These are phyloP conservation scores for Limnephilus lunatus DNA, from an alignment of 2,888 invertebrate species.

Conservation along the genomic window DNA sequence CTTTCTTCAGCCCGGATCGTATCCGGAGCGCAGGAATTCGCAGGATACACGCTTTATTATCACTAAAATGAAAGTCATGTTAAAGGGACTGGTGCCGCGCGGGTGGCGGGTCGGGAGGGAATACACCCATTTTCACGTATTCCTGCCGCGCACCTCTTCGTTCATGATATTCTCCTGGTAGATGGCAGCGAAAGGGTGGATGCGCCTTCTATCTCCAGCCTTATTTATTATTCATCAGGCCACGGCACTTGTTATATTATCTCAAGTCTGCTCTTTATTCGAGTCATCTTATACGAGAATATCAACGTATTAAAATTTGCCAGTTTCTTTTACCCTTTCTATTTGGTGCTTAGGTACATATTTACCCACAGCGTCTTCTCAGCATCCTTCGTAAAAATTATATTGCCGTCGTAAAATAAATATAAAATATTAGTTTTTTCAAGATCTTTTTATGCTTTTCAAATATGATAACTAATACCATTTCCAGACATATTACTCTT, in stretches of 20 bases:
- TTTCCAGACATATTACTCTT: background rate
- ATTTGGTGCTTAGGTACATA: background rate
- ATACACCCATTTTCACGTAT: slow-evolving; percentile 41
- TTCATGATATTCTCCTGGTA: slow-evolving; percentile 39
- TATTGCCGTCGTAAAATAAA: slow-evolving; percentile 20
- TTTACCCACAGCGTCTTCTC: background rate
- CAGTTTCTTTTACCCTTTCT: background rate
- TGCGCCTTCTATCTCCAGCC: background rate
- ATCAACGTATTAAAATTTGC: slow-evolving; percentile 33
- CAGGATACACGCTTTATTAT: slow-evolving; percentile 62
- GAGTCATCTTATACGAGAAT: background rate
- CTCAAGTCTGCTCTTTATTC: slow-evolving; percentile 14
- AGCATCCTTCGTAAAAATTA: background rate
- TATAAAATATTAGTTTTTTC: background rate
- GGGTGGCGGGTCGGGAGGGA: slow-evolving; percentile 11
- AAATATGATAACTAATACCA: background rate
- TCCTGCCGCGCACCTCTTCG: slow-evolving; percentile 44
- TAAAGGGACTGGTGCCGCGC: slow-evolving; percentile 46
- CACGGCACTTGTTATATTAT: slow-evolving; percentile 42
- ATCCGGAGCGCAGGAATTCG: slow-evolving; percentile 54
- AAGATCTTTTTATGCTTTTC: background rate
- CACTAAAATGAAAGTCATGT: slow-evolving; percentile 65
- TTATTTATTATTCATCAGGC: slow-evolving; percentile 48
- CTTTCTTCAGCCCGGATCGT: slow-evolving; percentile 45
- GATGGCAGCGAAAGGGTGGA: slow-evolving; percentile 31